Base-by-base conservation (phyloP, 2,888 invertebrate genomes). In the Sarcophaga variegata region DNA sequence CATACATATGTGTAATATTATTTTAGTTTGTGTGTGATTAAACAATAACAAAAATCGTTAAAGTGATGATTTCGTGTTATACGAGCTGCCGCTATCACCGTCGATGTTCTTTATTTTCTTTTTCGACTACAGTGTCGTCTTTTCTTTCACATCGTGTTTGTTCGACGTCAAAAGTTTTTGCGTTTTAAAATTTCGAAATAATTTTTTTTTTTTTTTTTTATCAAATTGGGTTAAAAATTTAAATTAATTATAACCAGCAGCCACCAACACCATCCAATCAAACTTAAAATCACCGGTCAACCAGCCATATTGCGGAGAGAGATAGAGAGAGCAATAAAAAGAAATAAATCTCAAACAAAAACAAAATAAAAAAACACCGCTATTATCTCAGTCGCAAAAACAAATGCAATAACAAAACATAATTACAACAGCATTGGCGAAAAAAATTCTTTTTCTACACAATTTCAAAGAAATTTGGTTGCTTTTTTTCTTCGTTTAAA, bases 191-290 rank as follows among this genome's bases (percentile, higher is more conserved):
- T 88, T 72, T 82, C 74, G 82, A 89, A 89, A 83, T 14, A 49
- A 49, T 14, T 14, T 49, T 14, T 54, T 14, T 54, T 49, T 14
- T 54, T 14, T 54, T 20, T 20, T 54, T 89, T 89, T 89, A 89
- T 89, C 75, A 88, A 89, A 90, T 90, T 90, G 89, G 89, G 89
- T 90, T 89, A 89, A 89, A 54, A 89, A 88, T 88, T 89, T 63
- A 79, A 80, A 90, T 87, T 85, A 82, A 86, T 84, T 70, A n/a
- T 83, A 81, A 27, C 37, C 37, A 37, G 37, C 37, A 78, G 12
- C 49, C 75, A 54, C 17, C 71, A 10, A 54, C 59, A 62, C 80
- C 80, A 69, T 60, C 63, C 75, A 69, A 60, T n/a, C 64, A 67
- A 64, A 14, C 10, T 12, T 17, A 59, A 27, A 59, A 27, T 12